These are phyloP conservation scores for Astyanax mexicanus DNA, from an alignment of 2,797 vertebrate genomes.

Conservation along the genomic window DNA sequence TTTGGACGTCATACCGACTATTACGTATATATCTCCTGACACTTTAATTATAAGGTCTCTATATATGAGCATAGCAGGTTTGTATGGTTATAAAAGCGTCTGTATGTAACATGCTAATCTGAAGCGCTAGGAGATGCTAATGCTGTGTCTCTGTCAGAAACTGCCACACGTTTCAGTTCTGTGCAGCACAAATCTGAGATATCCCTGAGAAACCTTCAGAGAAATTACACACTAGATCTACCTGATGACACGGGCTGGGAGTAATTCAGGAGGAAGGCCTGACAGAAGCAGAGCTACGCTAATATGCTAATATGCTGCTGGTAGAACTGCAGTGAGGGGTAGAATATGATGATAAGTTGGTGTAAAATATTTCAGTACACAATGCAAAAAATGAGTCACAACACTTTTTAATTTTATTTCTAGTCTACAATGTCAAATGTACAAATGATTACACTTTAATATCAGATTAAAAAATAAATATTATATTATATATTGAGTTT, in stretches of 20 bases:
- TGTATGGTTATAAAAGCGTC: background rate
- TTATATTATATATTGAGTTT: too few relatives aligned
- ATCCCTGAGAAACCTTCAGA: conserved; percentile 28
- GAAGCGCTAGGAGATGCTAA: conserved; percentile 1
- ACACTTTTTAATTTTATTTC: too few relatives aligned
- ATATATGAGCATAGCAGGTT: background rate
- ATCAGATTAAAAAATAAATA: too few relatives aligned
- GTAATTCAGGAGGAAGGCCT: conserved; percentile 67
- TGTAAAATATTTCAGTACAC: too few relatives aligned
- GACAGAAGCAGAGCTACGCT: background rate
- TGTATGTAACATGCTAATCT: conserved; percentile 23
- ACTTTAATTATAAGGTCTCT: background rate
- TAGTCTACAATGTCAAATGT: too few relatives aligned
- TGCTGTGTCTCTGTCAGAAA: conserved; percentile 25
- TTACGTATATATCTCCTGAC: background rate
- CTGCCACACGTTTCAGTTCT: conserved; percentile 20
- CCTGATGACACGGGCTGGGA: conserved; percentile 59
- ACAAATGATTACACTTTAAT: too few relatives aligned
- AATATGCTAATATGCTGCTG: background rate
- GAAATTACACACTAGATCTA: conserved; percentile 40
- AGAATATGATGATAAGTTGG: too few relatives aligned
- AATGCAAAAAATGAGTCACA: too few relatives aligned
- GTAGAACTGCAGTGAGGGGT: too few relatives aligned
- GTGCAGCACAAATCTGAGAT: conserved; percentile 54
- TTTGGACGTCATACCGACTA: too few relatives aligned